These are phyloP conservation scores for Eupithecia vulgata DNA, from an alignment of 2,888 invertebrate species.

Conservation along the genomic window DNA sequence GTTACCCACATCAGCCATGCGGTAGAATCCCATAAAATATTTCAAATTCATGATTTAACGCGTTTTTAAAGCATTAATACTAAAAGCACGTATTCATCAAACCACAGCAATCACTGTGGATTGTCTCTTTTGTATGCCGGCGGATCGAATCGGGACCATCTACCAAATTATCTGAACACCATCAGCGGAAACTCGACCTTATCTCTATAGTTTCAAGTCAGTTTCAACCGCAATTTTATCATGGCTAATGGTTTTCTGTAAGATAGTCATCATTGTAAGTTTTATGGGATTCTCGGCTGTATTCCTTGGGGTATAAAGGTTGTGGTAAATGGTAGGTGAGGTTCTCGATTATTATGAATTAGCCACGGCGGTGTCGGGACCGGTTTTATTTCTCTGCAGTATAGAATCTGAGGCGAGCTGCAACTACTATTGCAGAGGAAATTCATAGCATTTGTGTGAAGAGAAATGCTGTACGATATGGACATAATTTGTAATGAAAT, in stretches of 20 bases:
- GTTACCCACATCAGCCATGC: conserved; percentile 19
- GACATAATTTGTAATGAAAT: no score
- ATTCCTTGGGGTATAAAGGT: conserved; percentile 20
- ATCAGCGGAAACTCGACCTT: conserved; percentile 22
- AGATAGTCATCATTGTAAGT: conserved; percentile 27
- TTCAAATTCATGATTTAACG: conserved; percentile 41
- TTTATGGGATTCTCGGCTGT: conserved; percentile 20
- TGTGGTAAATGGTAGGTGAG: conserved; percentile 44
- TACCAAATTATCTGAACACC: conserved; percentile 11
- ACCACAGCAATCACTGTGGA: conserved; percentile 60
- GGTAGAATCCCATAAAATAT: conserved; percentile 40
- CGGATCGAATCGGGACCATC: conserved; percentile 52
- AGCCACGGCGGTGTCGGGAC: conserved; percentile 56
- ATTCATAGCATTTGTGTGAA: not conserved
- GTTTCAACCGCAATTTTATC: conserved; percentile 18
- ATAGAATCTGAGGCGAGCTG: conserved; percentile 18
- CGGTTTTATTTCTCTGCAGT: conserved; percentile 31
- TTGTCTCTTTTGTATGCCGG: conserved; percentile 59
- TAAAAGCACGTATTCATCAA: conserved; percentile 55
- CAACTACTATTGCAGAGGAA: conserved; percentile 8
- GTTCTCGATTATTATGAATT: conserved; percentile 70
- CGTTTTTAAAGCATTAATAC: conserved; percentile 48
- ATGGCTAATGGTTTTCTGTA: conserved; percentile 32
- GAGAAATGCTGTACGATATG: not conserved
- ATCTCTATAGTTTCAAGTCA: conserved; percentile 16